Conservation (phyloP, 2,888 invertebrate genomes). For the Agonopterix heracliana region DNA sequence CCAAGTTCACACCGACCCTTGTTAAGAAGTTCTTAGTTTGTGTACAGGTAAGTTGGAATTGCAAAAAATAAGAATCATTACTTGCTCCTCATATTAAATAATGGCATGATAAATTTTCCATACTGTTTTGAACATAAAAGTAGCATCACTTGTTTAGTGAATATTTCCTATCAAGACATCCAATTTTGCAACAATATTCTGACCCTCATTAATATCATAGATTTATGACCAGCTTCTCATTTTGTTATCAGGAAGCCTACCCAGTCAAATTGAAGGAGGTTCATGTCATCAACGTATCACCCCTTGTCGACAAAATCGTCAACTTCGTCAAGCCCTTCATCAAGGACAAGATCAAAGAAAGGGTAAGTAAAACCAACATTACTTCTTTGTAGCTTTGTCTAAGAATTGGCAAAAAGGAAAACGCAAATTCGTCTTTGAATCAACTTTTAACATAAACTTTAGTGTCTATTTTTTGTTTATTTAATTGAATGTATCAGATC, state of each 20-base stretch:
- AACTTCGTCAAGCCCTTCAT: slow-evolving; percentile 91
- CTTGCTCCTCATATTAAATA: no score
- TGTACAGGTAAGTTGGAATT: slow-evolving; percentile 74
- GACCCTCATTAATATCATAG: no score
- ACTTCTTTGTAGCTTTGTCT: background rate
- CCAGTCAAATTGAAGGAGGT: slow-evolving; percentile 92
- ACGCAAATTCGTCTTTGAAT: no score
- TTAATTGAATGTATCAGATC: background rate
- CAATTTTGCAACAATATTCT: no score
- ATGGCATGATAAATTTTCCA: no score
- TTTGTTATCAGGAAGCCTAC: slow-evolving; percentile 82
- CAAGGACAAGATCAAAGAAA: slow-evolving; percentile 90
- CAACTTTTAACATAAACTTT: no score
- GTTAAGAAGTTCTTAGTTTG: slow-evolving; percentile 91
- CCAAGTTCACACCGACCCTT: slow-evolving; percentile 87
- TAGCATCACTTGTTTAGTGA: no score
- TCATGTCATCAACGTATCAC: slow-evolving; percentile 89
- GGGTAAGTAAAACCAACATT: slow-evolving; percentile 51
- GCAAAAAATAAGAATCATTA: background rate
- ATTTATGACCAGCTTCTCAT: no score
- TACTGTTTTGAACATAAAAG: no score
- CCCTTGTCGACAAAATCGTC: slow-evolving; percentile 88
- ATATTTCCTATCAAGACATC: no score
- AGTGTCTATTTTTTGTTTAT: no score
- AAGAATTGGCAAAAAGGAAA: no score